Evolutionary conservation across 2,888 invertebrate species (phyloP).

Genomic region (Campopleginae sp.): DNA sequence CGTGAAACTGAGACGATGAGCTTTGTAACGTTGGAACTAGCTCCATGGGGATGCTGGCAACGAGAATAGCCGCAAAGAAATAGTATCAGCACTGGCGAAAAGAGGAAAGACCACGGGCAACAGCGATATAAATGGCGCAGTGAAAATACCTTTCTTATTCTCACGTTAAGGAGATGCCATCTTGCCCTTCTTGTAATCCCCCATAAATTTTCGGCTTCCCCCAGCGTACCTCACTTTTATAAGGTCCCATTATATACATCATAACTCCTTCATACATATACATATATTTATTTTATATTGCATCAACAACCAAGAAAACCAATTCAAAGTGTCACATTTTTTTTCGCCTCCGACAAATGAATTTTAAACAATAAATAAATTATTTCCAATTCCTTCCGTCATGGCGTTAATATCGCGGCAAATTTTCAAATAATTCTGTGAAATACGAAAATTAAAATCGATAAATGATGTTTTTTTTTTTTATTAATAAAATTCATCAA

Average conservation of each 20-base stretch:
- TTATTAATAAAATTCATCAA: no score
- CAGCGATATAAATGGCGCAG: conserved; percentile 34
- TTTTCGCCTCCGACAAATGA: neutral
- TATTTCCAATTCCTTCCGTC: neutral
- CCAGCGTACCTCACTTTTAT: conserved; percentile 63
- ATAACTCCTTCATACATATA: neutral
- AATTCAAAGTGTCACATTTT: neutral
- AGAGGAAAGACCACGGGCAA: conserved; percentile 11
- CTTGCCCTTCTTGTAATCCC: conserved; percentile 64
- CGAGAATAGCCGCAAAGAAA: conserved; percentile 32
- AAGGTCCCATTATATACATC: conserved; percentile 36
- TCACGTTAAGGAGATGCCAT: conserved; percentile 66
- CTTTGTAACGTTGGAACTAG: conserved; percentile 43
- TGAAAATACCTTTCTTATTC: conserved; percentile 62
- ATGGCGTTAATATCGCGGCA: no score
- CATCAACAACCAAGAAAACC: neutral
- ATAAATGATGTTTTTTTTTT: no score
- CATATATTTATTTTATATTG: neutral
- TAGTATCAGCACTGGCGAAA: conserved; percentile 19
- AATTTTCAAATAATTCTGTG: no score
- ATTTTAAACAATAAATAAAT: neutral
- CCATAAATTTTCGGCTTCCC: conserved; percentile 65
- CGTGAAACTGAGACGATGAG: conserved; percentile 40
- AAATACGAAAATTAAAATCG: no score
- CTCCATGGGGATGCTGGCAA: conserved; percentile 18